These are phyloP conservation scores for Volucella inflata DNA, from an alignment of 2,888 invertebrate genomes.

Conservation along the genomic window DNA sequence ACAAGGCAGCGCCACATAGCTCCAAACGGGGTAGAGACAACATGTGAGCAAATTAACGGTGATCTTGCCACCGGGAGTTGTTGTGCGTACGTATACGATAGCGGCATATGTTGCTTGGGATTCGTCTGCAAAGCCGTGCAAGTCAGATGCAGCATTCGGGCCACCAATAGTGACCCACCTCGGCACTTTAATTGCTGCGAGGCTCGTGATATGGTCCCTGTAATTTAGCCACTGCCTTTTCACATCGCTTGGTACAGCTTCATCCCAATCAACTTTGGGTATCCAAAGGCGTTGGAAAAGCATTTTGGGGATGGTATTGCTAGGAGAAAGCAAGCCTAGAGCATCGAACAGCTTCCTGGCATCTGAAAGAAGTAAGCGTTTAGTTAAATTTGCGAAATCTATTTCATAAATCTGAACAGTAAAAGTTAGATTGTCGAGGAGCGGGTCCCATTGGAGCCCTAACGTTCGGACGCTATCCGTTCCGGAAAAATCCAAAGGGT, in stretches of 20 bases:
- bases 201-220: slow-evolving; percentile 5
- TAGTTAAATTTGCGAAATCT: not conserved
- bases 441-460: slow-evolving; percentile 32
- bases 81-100: slow-evolving; percentile 32
- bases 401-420: slow-evolving; percentile 9
- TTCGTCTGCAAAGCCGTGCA: slow-evolving; percentile 38
- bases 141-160: slow-evolving; percentile 26
- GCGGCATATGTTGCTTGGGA: slow-evolving; percentile 42
- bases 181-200: slow-evolving; percentile 48
- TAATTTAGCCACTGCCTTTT: no score
- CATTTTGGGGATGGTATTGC: no score
- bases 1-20: slow-evolving; percentile 9
- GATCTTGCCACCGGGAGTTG: slow-evolving; percentile 17
- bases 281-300: no score
- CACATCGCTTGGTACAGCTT: no score
- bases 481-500: slow-evolving; percentile 28
- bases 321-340: slow-evolving; percentile 3
- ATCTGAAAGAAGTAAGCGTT: not conserved
- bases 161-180: slow-evolving; percentile 34
- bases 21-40: slow-evolving; percentile 32
- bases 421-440: not conserved
- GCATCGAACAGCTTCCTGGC: slow-evolving; percentile 1
- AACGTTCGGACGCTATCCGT: slow-evolving; percentile 32
- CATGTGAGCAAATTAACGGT: slow-evolving; percentile 12
- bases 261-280: no score